These are phyloP conservation scores for Pecten maximus DNA, from an alignment of 2,888 invertebrate genomes.

Conservation along the genomic window DNA sequence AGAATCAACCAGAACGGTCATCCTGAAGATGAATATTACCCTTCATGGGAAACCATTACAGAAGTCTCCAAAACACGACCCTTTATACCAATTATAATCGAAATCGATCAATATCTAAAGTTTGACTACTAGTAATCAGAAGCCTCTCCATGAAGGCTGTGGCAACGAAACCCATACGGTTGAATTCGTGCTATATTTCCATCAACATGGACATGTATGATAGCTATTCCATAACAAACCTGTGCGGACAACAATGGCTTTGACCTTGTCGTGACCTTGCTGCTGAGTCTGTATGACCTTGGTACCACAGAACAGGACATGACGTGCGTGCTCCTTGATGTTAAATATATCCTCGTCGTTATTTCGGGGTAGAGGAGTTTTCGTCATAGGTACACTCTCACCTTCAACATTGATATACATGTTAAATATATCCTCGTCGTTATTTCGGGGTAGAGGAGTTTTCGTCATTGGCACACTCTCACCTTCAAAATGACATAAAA, in stretches of 20 bases:
- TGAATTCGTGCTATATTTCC: no score
- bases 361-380: constrained; percentile 90
- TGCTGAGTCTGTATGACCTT: constrained; percentile 94
- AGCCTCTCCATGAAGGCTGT: no score
- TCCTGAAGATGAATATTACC: no score
- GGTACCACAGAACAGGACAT: constrained; percentile 95
- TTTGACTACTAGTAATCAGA: no score
- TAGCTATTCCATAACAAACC: constrained; percentile 76
- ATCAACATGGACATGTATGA: no score
- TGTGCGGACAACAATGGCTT: constrained; percentile 91
- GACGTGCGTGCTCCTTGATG: constrained; percentile 92
- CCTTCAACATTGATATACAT: constrained; percentile 85
- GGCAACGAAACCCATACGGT: no score
- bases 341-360: constrained; percentile 87
- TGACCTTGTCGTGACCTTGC: constrained; percentile 90
- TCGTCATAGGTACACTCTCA: constrained; percentile 97
- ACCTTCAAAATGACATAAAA: constrained; percentile 87
- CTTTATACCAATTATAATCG: no score
- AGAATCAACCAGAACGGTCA: no score
- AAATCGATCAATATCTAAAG: no score
- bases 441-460: constrained; percentile 89
- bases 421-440: constrained; percentile 86
- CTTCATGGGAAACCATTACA: no score
- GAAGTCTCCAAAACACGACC: no score
- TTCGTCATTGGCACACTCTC: constrained; percentile 98